These are phyloP conservation scores for Pseudochromis fuscus DNA, from an alignment of 2,797 vertebrate genomes.

Conservation along the genomic window DNA sequence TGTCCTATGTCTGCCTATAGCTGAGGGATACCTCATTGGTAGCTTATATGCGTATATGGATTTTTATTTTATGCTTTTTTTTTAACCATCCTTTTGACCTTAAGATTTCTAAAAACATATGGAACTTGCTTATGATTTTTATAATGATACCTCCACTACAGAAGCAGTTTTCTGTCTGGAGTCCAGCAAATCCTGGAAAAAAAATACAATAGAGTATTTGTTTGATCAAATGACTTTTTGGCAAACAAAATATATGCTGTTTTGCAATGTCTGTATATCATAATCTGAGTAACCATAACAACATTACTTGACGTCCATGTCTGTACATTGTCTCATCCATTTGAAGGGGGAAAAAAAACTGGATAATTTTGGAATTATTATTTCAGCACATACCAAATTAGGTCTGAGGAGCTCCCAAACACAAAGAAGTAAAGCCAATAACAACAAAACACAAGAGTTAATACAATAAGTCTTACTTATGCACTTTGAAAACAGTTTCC, in stretches of 20 bases:
- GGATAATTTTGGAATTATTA: constrained; percentile 1
- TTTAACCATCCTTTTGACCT: not conserved
- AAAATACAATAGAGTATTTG: not conserved
- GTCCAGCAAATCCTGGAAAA: not conserved
- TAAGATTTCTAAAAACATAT: too few species aligned
- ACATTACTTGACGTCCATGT: not conserved
- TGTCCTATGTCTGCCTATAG: not conserved
- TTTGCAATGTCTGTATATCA: not conserved
- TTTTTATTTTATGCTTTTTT: not conserved
- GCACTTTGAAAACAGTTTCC: not conserved
- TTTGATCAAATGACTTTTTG: not conserved
- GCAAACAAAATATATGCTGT: not conserved
- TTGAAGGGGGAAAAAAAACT: not conserved
- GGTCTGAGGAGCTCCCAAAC: constrained; percentile 19
- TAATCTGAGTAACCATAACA: not conserved
- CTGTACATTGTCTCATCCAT: not conserved
- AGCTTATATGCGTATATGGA: not conserved
- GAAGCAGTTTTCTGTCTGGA: not conserved
- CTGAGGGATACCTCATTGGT: not conserved
- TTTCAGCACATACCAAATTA: not conserved
- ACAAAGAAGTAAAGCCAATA: constrained; percentile 5
- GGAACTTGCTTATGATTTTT: too few species aligned
- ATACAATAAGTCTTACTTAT: not conserved
- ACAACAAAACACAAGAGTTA: constrained; percentile 10
- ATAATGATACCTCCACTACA: too few species aligned